Evolutionary conservation across 2,888 invertebrate species (phyloP), one percentile per base, ranked within the genome.

Genomic region (Melieria crassipennis): DNA sequence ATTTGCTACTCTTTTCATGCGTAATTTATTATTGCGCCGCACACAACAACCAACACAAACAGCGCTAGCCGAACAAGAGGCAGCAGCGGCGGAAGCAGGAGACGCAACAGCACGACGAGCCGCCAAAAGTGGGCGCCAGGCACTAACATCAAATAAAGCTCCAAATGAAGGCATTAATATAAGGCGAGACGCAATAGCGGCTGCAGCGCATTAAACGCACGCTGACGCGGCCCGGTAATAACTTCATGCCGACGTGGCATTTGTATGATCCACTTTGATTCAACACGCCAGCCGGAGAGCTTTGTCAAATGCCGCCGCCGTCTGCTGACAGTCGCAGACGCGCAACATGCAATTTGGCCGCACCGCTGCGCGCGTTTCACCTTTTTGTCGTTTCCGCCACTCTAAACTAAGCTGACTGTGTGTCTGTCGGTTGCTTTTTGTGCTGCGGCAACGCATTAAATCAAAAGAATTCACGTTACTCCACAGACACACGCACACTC

Each of bases 381-480:
- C 16, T 11, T 55, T 43, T 11, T 50, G 48, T 48, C n/a, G 30
- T 42, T 66, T 7, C 13, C 11, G 11, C 42, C 13, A 4, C 43
- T 30, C 47, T 58, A 11, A 45, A 30, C 45, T 57, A 4, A 30
- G 30, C 30, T 30, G 30, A 30, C 30, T 30, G 30, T 30, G 1
- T 30, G 30, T 30, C 30, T 30, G 30, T 30, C 30, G 30, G 30
- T 30, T 30, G 30, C 3, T 30, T 30, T 30, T 30, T 30, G 3
- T 30, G 30, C 30, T 58, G 50, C 50, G 4, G 30, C 57, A 9
- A 30, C 9, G 58, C 58, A 66, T 66, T 66, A 66, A 66, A 66
- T 66, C 58, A 66, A 48, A 50, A 58, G 48, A 66, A 66, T 66
- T 58, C 60, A 66, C 60, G 66, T 66, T 66, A 48, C 60, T 58